Base-by-base conservation (phyloP, 1,140 invertebrate genomes). In the Drosophila ironensis region DNA sequence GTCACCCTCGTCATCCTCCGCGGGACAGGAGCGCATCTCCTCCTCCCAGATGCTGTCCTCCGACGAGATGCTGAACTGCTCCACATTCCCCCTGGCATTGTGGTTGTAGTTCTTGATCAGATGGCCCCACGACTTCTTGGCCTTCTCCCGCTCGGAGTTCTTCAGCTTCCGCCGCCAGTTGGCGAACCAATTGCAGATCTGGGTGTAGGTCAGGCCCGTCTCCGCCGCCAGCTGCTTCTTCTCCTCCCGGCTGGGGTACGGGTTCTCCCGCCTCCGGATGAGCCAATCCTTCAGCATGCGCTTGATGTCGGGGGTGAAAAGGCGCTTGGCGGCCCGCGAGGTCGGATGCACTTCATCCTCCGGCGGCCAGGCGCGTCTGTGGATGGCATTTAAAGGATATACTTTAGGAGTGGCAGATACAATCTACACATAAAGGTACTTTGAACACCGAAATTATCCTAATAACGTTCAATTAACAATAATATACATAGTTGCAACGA, bases 171-270 rank as follows among this genome's bases (percentile, higher is more conserved):
- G 89, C 27, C 94, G 91, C 94, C 94, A 94, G 67, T 95, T 95
- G 12, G 94, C 94, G 84, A 95, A 95, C 94, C 94, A 95, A 82
- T 95, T 95, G 72, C 94, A 95, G 33, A 95, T 94, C 93, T 94
- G 94, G 72, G 94, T 93, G 67, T 94, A 94, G 7, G 93, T 94
- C 16, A 94, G 89, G 20, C 94, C 94, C 5, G 94, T 94, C 90
- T 94, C 93, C 4, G 92, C 84, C 0, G 94, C 93, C 37, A 95
- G 76, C 22, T 91, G 91, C 89, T 94, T 94, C 69, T 95, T 95
- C 77, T 94, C 94, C 68, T 94, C 93, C 40, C 94, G 90, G 74
- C 93, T 94, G 5, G 94, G 94, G 89, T 95, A 95, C 0, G 94
- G 94, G 89, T 95, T 94, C 45, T 94, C 94, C 86, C 94, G 91